Percentiles rank a stretch among this genome's conserved stretches.
These are phyloP conservation scores for Crenuchus spilurus DNA, from an alignment of 2,797 vertebrate genomes.

Conservation along the genomic window DNA sequence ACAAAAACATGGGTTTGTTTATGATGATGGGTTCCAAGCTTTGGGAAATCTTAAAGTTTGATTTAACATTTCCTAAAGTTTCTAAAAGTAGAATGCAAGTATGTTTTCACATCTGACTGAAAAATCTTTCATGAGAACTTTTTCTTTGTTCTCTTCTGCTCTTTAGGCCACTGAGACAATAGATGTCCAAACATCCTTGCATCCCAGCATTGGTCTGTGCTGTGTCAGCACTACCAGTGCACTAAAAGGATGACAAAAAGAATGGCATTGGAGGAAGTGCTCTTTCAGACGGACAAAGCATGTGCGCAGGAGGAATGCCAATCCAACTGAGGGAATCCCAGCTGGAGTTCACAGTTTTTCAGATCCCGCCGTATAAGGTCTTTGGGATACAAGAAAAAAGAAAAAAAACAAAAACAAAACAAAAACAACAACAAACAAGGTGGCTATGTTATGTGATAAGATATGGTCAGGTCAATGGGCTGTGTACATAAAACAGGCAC, in stretches of 20 bases:
- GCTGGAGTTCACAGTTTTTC: conserved; percentile 65
- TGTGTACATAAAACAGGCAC: conserved; percentile 53
- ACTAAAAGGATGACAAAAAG: conserved; percentile 52
- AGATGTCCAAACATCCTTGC: conserved; percentile 62
- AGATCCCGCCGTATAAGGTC: too few species aligned
- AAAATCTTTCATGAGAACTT: conserved; percentile 42
- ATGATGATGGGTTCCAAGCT: conserved; percentile 39
- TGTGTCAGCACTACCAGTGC: conserved; percentile 56
- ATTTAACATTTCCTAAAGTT: conserved; percentile 24
- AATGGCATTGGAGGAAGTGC: conserved; percentile 45
- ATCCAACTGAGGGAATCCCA: conserved; percentile 68
- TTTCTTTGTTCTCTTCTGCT: conserved; percentile 44
- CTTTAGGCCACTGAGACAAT: conserved; percentile 72
- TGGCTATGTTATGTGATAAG: conserved; percentile 57
- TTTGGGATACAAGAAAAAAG: neutral
- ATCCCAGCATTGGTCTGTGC: conserved; percentile 60
- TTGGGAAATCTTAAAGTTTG: too few species aligned
- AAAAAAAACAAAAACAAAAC: conserved; percentile 5
- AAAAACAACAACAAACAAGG: neutral
- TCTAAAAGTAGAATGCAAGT: conserved; percentile 49
- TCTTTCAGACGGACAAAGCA: conserved; percentile 49
- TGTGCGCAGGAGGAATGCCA: conserved; percentile 46
- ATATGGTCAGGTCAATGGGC: conserved; percentile 56
- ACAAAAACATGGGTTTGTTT: conserved; percentile 15
- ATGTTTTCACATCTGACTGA: conserved; percentile 27